Evolutionary conservation across 2,888 invertebrate genomes (phyloP).

Genomic region (Protonemura montana): DNA sequence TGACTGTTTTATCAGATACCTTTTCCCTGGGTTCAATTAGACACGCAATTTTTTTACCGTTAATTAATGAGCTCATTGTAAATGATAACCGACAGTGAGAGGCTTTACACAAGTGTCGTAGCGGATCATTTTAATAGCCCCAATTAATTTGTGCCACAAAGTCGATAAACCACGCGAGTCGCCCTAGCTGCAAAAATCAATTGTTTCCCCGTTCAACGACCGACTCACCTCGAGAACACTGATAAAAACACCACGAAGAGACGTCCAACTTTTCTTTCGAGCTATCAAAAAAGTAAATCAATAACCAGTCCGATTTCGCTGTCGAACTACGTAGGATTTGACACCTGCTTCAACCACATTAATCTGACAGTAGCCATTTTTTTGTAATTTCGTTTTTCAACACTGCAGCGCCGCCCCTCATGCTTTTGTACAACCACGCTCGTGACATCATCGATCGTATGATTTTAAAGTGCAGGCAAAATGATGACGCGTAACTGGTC

Average conservation of each 20-base stretch:
- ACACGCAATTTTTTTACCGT: not conserved
- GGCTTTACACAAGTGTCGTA: not conserved
- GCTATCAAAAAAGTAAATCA: not conserved
- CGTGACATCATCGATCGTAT: not conserved
- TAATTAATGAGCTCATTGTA: not conserved
- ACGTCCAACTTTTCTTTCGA: not conserved
- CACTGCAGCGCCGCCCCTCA: not conserved
- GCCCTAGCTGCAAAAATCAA: not conserved
- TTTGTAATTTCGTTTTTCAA: not conserved
- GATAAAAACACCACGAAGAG: not conserved
- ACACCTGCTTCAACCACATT: not conserved
- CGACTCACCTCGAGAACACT: not conserved
- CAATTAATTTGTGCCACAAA: not conserved
- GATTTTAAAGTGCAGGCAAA: not conserved
- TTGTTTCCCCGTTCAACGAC: not conserved
- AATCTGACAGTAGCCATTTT: slow-evolving; percentile 3
- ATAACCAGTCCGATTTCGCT: not conserved
- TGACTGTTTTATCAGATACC: not conserved
- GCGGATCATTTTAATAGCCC: not conserved
- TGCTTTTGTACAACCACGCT: not conserved
- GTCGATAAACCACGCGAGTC: not conserved
- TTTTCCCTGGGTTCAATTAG: not conserved
- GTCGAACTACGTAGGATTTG: not conserved
- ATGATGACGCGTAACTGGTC: not conserved
- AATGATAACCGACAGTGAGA: not conserved